Conservation (phyloP, 1,140 invertebrate species). For the Cylas formicarius region DNA sequence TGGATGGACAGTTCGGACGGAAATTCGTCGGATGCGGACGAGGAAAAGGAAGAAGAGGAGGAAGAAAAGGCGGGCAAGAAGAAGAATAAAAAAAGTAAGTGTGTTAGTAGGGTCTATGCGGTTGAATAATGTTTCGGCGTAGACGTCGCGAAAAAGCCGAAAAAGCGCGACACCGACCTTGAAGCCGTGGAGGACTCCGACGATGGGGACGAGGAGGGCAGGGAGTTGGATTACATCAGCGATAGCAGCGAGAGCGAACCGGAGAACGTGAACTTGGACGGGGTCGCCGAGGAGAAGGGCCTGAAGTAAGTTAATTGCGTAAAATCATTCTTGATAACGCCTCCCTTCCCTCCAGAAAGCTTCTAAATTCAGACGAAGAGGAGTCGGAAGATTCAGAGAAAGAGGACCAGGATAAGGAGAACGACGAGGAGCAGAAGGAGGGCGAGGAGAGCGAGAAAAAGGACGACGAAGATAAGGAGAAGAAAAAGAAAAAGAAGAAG, state of each 20-base stretch:
- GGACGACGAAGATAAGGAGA: conserved; percentile 51
- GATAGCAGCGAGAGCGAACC: conserved; percentile 76
- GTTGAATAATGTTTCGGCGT: conserved; percentile 11
- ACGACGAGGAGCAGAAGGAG: conserved; percentile 51
- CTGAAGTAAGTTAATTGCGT: conserved; percentile 56
- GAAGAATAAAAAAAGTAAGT: conserved; percentile 23
- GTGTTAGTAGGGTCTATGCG: conserved; percentile 1
- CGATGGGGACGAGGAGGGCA: conserved; percentile 91
- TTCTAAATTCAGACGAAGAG: conserved; percentile 81
- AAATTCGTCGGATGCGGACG: conserved; percentile 56
- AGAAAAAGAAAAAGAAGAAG: conserved; percentile 55
- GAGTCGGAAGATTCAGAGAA: conserved; percentile 62
- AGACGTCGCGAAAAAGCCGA: conserved; percentile 49
- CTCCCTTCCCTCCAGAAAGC: conserved; percentile 50
- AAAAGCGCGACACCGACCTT: conserved; percentile 70
- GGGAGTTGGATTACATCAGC: conserved; percentile 82
- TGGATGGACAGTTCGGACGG: conserved; percentile 79
- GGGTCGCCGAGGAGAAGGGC: conserved; percentile 83
- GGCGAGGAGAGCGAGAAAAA: conserved; percentile 52
- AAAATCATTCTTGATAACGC: too few species aligned
- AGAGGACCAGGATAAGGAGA: conserved; percentile 50
- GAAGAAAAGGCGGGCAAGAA: conserved; percentile 63
- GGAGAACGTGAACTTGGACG: conserved; percentile 50
- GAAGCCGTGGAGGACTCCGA: conserved; percentile 93
- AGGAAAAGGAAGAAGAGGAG: conserved; percentile 56